Conservation (phyloP, 1,140 invertebrate species). For the Sminthurinus signatus region DNA sequence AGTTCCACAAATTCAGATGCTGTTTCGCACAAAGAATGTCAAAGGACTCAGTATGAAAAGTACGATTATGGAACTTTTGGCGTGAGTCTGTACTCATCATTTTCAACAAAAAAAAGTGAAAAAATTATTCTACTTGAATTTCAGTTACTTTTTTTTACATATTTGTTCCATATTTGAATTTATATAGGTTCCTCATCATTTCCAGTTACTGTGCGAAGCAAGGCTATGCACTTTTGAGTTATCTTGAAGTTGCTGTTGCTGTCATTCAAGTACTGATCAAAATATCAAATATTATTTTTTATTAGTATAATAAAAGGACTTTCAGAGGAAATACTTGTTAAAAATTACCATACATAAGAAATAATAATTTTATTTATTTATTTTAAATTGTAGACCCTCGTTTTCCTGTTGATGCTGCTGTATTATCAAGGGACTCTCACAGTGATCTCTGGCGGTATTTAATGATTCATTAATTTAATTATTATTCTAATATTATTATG, state of each 20-base stretch:
- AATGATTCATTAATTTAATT: no score
- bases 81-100: not conserved
- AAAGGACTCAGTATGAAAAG: slow-evolving; percentile 4
- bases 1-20: slow-evolving; percentile 4
- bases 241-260: not conserved
- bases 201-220: slow-evolving; percentile 4
- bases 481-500: no score
- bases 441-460: no score
- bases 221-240: not conserved
- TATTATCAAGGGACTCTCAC: not conserved
- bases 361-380: no score
- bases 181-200: slow-evolving; percentile 8
- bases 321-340: no score
- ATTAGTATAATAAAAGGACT: no score
- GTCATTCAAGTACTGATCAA: not conserved
- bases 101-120: not conserved
- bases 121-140: not conserved
- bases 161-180: not conserved
- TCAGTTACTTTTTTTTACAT: not conserved
- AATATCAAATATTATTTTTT: no score
- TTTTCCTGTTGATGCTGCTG: not conserved
- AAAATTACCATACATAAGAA: no score
- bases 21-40: not conserved
- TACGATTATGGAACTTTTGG: not conserved
- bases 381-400: no score